phyloP scores from a whole-genome alignment of 2,797 vertebrate species.

The Syndactyla subalaris region DNA sequence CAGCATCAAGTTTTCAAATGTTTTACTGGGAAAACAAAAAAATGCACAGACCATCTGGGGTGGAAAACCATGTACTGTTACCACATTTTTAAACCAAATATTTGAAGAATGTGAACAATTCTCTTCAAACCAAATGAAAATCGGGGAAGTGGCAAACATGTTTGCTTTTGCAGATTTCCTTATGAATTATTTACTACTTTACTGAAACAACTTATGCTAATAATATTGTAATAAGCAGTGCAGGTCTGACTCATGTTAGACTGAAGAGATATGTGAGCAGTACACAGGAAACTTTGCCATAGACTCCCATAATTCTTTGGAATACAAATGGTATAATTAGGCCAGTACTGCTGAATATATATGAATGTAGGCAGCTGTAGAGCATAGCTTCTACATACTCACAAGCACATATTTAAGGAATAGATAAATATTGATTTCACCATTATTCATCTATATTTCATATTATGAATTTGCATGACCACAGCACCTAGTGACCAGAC shows the following conservation, averaged over 20 bases:
- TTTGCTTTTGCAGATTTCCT: slow-evolving; percentile 60
- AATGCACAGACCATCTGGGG: neutral
- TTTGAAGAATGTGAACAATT: slow-evolving; percentile 55
- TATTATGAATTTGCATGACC: neutral
- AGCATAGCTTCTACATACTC: neutral
- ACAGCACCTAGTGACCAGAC: neutral
- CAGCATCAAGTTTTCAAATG: neutral
- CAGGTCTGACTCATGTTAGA: slow-evolving; percentile 1
- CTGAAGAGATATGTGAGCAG: slow-evolving; percentile 1
- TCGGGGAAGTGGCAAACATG: neutral
- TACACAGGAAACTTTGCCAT: neutral
- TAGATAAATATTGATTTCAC: neutral
- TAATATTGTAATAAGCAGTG: slow-evolving; percentile 45
- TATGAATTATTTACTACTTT: slow-evolving; percentile 72
- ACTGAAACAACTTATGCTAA: slow-evolving; percentile 50
- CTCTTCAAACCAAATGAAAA: slow-evolving; percentile 45
- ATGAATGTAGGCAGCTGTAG: neutral
- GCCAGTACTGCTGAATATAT: neutral
- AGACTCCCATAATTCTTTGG: neutral
- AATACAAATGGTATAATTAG: slow-evolving; percentile 21
- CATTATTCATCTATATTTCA: neutral
- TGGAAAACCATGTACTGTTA: slow-evolving; percentile 57
- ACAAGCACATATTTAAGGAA: neutral
- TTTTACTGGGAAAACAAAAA: neutral
- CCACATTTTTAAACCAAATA: slow-evolving; percentile 63